These are phyloP conservation scores for Prenolepis imparis DNA, from an alignment of 2,888 invertebrate genomes.

Conservation along the genomic window DNA sequence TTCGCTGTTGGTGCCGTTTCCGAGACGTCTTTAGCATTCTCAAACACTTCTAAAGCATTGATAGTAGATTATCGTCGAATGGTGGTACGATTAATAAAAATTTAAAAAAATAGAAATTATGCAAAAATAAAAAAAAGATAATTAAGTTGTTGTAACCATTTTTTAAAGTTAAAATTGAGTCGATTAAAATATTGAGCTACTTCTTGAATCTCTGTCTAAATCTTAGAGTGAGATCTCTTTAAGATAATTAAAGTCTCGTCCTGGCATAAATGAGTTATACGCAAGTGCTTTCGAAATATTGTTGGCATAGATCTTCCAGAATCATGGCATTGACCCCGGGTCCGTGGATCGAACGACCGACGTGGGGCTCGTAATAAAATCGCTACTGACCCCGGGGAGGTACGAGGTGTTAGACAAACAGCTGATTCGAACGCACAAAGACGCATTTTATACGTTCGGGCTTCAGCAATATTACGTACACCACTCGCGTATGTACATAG, in stretches of 20 bases:
- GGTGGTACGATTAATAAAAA: not conserved
- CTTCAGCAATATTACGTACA: conserved; percentile 61
- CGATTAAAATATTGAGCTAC: not conserved
- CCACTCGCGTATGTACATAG: conserved; percentile 63
- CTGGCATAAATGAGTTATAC: not conserved
- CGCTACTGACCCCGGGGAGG: conserved; percentile 77
- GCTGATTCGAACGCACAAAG: conserved; percentile 77
- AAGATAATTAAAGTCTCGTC: not conserved
- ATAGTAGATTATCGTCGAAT: not conserved
- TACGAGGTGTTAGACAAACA: conserved; percentile 80
- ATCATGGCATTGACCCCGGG: conserved; percentile 71
- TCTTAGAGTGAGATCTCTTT: not conserved
- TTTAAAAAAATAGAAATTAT: not conserved
- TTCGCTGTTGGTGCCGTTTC: conserved; percentile 34
- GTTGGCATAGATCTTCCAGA: conserved; percentile 63
- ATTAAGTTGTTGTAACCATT: not conserved
- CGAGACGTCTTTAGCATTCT: conserved; percentile 23
- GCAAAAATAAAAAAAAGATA: too few species aligned
- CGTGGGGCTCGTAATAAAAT: conserved; percentile 75
- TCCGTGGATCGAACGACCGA: conserved; percentile 69
- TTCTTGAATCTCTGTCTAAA: not conserved
- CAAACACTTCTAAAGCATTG: not conserved
- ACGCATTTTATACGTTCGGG: conserved; percentile 74
- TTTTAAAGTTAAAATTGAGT: not conserved
- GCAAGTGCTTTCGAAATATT: not conserved